Evolutionary conservation across 2,888 invertebrate species (phyloP).

Genomic region (Acleris literana): DNA sequence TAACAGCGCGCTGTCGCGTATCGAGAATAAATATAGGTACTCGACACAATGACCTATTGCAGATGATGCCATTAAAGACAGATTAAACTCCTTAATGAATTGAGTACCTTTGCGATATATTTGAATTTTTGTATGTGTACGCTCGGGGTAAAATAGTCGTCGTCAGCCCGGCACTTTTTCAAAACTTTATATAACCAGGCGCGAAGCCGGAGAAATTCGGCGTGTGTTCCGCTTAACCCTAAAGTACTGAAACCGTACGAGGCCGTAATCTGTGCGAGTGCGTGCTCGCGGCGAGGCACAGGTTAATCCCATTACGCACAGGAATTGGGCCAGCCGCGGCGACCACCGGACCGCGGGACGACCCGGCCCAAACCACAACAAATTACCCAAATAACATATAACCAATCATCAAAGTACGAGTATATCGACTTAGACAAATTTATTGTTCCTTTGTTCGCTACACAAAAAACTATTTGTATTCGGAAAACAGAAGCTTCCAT

Average conservation of each 20-base stretch:
- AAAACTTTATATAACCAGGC: slow-evolving; percentile 32
- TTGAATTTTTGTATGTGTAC: too few species aligned
- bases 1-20: too few species aligned
- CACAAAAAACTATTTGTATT: slow-evolving; percentile 29
- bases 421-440: background rate
- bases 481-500: slow-evolving; percentile 43
- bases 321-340: slow-evolving; percentile 24
- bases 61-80: too few species aligned
- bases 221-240: slow-evolving; percentile 69
- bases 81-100: too few species aligned
- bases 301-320: slow-evolving; percentile 71
- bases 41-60: too few species aligned
- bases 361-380: too few species aligned
- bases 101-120: too few species aligned
- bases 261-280: slow-evolving; percentile 70
- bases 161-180: background rate
- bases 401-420: slow-evolving; percentile 5
- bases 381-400: background rate
- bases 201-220: slow-evolving; percentile 59
- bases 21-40: too few species aligned
- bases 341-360: too few species aligned
- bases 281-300: slow-evolving; percentile 50
- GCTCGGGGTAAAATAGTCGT: too few species aligned
- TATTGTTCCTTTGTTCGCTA: slow-evolving; percentile 27
- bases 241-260: slow-evolving; percentile 77